Conservation (phyloP, 1,140 invertebrate genomes). For the Drosophila ogumai region DNA sequence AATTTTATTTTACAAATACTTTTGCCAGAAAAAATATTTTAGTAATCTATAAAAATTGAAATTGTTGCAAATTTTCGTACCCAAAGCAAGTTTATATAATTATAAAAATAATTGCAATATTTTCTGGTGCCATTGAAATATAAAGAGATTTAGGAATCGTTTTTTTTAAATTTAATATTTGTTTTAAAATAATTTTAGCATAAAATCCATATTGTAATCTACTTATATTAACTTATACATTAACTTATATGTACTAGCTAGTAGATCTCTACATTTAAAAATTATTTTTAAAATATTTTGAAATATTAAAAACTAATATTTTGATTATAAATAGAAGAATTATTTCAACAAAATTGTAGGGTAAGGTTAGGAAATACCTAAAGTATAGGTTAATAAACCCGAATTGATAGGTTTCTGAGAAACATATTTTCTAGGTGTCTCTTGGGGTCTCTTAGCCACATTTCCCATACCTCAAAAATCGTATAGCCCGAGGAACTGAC, state of each 20-base stretch:
- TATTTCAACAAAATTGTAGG: not conserved
- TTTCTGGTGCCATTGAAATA: no score
- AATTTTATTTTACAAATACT: no score
- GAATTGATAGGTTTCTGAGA: not conserved
- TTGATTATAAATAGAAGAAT: not conserved
- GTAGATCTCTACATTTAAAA: no score
- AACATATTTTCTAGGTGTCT: not conserved
- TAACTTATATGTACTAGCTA: no score
- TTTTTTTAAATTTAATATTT: no score
- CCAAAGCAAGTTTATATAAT: no score
- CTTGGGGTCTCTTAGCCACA: not conserved
- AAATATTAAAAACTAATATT: not conserved
- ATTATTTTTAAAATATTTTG: not conserved
- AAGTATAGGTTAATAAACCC: not conserved
- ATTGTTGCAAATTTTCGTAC: no score
- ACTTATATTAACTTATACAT: not conserved
- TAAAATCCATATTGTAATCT: not conserved
- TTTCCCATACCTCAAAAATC: not conserved
- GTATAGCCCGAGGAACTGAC: slow-evolving; percentile 14
- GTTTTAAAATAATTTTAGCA: not conserved
- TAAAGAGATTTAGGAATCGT: no score
- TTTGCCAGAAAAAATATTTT: no score
- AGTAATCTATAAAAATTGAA: no score
- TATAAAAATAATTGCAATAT: no score
- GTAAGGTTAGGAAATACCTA: not conserved